Evolutionary conservation across 2,113 vertebrate species (phyloP).

Genomic region (Pluvialis apricaria): DNA sequence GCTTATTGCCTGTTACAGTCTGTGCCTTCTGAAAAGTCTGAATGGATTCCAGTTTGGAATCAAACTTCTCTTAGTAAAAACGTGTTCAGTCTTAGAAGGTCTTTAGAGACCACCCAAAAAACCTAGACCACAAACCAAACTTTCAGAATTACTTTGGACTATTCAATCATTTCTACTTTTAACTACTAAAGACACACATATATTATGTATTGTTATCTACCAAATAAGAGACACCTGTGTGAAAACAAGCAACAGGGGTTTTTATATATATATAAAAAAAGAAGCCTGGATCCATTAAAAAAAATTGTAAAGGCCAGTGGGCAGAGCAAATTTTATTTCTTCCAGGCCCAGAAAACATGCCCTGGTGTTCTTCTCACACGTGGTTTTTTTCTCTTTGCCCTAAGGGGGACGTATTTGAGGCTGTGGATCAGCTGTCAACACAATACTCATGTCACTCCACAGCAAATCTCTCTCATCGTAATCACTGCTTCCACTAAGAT

Average conservation of each 20-base stretch:
- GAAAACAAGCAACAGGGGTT: background rate
- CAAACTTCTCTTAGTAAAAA: background rate
- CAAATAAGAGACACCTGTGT: background rate
- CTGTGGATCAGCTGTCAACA: background rate
- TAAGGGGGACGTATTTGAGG: background rate
- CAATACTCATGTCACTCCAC: background rate
- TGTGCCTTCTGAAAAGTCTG: background rate
- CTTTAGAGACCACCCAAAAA: background rate
- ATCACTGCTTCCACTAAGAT: background rate
- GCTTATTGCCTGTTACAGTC: background rate
- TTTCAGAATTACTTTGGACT: background rate
- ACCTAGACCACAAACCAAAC: background rate
- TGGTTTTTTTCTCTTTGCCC: background rate
- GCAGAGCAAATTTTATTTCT: background rate
- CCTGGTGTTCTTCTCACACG: background rate
- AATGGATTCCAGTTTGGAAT: background rate
- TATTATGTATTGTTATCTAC: background rate
- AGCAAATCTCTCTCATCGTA: background rate
- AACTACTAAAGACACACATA: background rate
- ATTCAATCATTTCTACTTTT: background rate
- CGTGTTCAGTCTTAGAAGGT: background rate
- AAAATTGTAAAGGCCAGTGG: background rate
- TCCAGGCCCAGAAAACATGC: background rate
- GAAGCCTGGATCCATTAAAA: background rate
- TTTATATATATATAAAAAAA: no score